Conservation (phyloP, 2,888 invertebrate genomes). For the Macrophya annulata region DNA sequence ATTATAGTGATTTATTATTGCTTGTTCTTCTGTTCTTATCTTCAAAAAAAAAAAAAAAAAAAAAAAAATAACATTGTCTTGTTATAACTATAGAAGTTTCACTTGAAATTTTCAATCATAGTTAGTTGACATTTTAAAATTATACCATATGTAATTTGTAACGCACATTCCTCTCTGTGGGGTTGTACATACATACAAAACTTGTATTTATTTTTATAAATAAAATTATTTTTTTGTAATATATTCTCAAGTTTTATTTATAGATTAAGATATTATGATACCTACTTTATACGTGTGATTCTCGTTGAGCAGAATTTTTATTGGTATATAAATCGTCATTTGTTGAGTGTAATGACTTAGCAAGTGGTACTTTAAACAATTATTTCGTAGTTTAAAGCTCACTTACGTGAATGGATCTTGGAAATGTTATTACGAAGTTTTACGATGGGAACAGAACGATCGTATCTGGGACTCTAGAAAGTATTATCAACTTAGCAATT, state of each 20-base stretch:
- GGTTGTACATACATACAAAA: constrained; percentile 66
- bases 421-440: background rate
- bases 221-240: constrained; percentile 64
- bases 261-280: background rate
- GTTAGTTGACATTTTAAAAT: background rate
- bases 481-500: background rate
- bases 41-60: too few species aligned
- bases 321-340: background rate
- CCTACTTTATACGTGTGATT: background rate
- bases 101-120: background rate
- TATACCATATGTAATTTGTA: background rate
- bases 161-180: constrained; percentile 56
- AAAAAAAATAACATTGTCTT: constrained; percentile 6
- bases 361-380: background rate
- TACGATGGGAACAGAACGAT: constrained; percentile 21
- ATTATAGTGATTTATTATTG: background rate
- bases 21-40: background rate
- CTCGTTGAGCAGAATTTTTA: background rate
- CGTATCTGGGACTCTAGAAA: constrained; percentile 31
- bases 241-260: background rate
- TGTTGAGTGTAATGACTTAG: background rate
- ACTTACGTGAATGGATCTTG: background rate
- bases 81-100: constrained; percentile 30
- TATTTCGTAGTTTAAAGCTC: background rate
- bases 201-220: constrained; percentile 69